phyloP scores from a whole-genome alignment of 2,888 invertebrate genomes.

The Drosophila acutilabella region DNA sequence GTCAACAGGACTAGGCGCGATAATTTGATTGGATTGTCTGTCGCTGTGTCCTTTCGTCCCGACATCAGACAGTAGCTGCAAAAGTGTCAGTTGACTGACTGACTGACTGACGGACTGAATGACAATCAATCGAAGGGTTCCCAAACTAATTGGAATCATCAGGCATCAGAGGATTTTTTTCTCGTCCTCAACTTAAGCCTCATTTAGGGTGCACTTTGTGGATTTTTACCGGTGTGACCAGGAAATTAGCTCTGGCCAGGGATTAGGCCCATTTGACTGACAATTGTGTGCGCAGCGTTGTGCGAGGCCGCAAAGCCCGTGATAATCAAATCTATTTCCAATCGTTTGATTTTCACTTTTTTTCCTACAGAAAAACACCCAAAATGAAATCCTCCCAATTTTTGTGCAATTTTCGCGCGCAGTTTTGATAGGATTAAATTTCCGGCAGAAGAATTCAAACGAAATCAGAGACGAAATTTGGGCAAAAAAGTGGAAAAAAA shows the following conservation, averaged over 20 bases:
- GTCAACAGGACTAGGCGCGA: conserved; percentile 79
- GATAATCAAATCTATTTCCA: conserved; percentile 85
- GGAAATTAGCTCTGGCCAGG: conserved; percentile 82
- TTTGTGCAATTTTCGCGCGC: conserved; percentile 58
- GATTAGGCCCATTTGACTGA: conserved; percentile 82
- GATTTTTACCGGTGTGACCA: conserved; percentile 76
- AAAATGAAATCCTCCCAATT: conserved; percentile 40
- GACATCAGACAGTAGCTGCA: conserved; percentile 28
- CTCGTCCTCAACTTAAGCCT: conserved; percentile 84
- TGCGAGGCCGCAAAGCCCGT: conserved; percentile 29
- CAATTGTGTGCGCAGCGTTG: conserved; percentile 69
- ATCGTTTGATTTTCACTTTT: conserved; percentile 81
- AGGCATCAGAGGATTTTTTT: conserved; percentile 22
- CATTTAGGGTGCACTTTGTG: conserved; percentile 85
- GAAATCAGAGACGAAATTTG: conserved; percentile 57
- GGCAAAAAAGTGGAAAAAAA: neutral
- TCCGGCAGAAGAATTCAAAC: conserved; percentile 48
- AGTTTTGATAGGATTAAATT: conserved; percentile 84
- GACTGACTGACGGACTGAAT: conserved; percentile 32
- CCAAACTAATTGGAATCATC: conserved; percentile 85
- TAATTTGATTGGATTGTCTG: conserved; percentile 84
- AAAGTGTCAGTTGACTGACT: conserved; percentile 75
- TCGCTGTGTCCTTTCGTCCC: conserved; percentile 43
- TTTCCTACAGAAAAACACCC: conserved; percentile 47
- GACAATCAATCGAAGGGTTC: conserved; percentile 73